These are phyloP conservation scores for Pandemis cinnamomeana DNA, from an alignment of 2,888 invertebrate species.

Conservation along the genomic window DNA sequence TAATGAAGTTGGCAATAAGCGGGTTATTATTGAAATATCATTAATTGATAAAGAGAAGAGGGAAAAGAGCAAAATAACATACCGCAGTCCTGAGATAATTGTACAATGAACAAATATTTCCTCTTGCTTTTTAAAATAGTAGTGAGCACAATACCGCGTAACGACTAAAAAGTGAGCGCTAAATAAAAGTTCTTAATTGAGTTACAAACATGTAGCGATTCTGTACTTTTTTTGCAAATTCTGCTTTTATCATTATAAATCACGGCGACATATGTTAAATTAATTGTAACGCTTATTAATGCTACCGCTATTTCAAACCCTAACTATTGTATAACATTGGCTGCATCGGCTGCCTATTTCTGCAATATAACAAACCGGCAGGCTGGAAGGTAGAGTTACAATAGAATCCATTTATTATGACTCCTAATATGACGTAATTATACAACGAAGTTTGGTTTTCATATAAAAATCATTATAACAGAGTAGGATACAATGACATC, in stretches of 20 bases:
- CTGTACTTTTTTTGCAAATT: too few species aligned
- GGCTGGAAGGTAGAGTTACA: background rate
- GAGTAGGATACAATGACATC: too few species aligned
- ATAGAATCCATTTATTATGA: background rate
- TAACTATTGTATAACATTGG: too few species aligned
- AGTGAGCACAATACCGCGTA: background rate
- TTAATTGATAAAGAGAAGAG: conserved; percentile 20
- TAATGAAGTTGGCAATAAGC: conserved; percentile 11
- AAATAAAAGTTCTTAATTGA: too few species aligned
- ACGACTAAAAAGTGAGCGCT: background rate
- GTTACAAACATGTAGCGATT: too few species aligned
- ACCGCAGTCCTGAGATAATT: background rate
- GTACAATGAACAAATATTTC: background rate
- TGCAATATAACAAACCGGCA: background rate
- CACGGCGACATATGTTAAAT: too few species aligned
- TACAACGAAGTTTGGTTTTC: too few species aligned
- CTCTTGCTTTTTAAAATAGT: background rate
- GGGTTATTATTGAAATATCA: conserved; percentile 16
- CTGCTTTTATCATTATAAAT: too few species aligned
- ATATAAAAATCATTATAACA: too few species aligned
- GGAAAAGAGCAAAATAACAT: background rate
- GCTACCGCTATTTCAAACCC: too few species aligned
- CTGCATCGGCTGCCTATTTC: background rate
- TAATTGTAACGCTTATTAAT: too few species aligned
- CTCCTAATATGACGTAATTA: too few species aligned